A percentile compares a stretch with the other conserved stretches of the same genome.
Conservation (phyloP, 2,797 vertebrate species). For the Heteromormyrus szaboi region DNA sequence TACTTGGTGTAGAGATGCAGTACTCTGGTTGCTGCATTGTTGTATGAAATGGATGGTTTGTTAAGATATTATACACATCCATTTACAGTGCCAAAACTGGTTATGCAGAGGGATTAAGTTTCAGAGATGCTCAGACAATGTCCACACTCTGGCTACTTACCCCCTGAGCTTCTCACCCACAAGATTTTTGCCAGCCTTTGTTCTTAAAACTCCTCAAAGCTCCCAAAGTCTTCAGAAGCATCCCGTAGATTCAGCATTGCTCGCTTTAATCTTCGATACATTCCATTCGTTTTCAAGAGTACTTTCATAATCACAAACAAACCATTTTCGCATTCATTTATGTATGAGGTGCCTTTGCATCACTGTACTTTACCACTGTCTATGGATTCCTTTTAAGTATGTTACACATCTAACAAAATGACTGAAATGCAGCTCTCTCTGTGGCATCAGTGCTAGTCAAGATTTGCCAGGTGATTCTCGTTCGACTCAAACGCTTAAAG, state of each 20-base stretch:
- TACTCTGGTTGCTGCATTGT: background rate
- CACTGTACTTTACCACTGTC: background rate
- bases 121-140: background rate
- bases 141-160: background rate
- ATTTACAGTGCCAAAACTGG: background rate
- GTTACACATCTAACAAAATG: background rate
- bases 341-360: background rate
- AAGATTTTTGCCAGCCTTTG: background rate
- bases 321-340: background rate
- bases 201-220: background rate
- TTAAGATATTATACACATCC: background rate
- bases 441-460: background rate
- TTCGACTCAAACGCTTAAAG: background rate
- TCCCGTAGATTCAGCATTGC: background rate
- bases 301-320: background rate
- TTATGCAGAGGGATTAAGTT: background rate
- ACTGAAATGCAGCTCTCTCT: background rate
- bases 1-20: background rate
- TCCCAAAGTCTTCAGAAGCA: background rate
- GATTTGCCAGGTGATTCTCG: background rate
- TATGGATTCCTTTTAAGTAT: background rate
- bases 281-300: background rate
- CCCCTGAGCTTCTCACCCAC: background rate
- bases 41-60: background rate
- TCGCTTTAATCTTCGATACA: background rate